Evolutionary conservation across 2,888 invertebrate genomes (phyloP), one percentile per base, ranked within the genome.

Genomic region (Phyllotreta striolata): DNA sequence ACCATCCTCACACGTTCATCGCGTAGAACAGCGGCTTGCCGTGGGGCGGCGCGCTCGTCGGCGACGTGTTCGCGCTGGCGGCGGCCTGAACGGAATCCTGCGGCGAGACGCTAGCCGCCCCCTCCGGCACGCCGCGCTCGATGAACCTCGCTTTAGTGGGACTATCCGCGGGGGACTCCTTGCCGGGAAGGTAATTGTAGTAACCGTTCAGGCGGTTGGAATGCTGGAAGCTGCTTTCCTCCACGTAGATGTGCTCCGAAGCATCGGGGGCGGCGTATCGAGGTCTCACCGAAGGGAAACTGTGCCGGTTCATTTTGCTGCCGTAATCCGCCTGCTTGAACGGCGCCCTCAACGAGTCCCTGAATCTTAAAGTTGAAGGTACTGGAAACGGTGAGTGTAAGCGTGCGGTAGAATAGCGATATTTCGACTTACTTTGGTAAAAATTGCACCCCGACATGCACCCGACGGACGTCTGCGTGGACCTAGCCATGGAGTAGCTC

Each of bases 1-100:
- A 46, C 14, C 51, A 24, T 55, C 38, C 60, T 92, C 90, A 93
- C 83, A 93, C 92, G 78, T 93, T 93, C 93, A 93, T 92, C 47
- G 92, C 91, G 78, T 93, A 93, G 79, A 91, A 92, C 39, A 92
- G 84, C 41, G 90, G 88, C 70, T 83, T 78, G 61, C 80, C 79
- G 82, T 83, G 84, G 0, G 85, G 84, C 34, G 85, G 84, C 34
- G 84, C 78, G 2, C 84, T 78, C 24, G 81, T 83, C 24, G 83
- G 83, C 3, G 84, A 83, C 55, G 83, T 81, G 13, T 64, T 63
- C 8, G 62, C 57, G 47, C 66, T 66, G 5, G 59, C 38, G 34
- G 49, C 59, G 38, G 43, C 62, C 10, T 55, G 55, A 9, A 67
- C 34, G 9, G 84, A 84, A 38, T 89, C 89, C 70, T 89, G 89